Conservation (phyloP, 2,113 vertebrate species). For the Siphamia tubifer region DNA sequence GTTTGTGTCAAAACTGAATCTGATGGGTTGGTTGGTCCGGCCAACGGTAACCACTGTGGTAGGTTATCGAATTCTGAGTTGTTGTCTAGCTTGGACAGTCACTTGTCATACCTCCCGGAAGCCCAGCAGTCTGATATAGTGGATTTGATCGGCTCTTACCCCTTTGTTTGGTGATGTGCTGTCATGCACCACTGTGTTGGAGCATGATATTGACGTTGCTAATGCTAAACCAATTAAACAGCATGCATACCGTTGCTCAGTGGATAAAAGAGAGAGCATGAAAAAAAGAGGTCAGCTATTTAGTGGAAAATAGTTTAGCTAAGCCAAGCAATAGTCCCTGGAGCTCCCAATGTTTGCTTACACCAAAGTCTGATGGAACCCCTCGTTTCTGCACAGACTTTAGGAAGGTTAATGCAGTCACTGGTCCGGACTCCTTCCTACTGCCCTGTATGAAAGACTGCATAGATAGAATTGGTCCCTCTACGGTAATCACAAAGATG, state of each 20-base stretch:
- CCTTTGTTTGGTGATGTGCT: neutral
- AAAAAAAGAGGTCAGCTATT: neutral
- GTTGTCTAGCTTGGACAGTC: neutral
- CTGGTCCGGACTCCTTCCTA: too few relatives aligned
- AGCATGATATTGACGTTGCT: neutral
- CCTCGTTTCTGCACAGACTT: too few relatives aligned
- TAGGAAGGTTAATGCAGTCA: too few relatives aligned
- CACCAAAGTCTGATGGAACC: too few relatives aligned
- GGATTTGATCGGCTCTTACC: neutral
- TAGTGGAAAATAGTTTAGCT: neutral
- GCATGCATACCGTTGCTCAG: neutral
- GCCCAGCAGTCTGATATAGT: neutral
- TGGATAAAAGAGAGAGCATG: neutral
- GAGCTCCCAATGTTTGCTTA: too few relatives aligned
- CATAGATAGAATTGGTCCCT: too few relatives aligned
- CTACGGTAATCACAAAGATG: too few relatives aligned
- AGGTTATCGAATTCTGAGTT: neutral
- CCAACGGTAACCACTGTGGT: neutral
- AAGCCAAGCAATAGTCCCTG: neutral
- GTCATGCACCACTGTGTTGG: neutral
- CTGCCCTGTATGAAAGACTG: too few relatives aligned
- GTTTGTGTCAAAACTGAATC: neutral
- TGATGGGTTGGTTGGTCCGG: neutral
- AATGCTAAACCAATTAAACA: neutral
- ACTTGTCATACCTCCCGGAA: neutral